Conservation (phyloP, 1,140 invertebrate genomes). For the Orussus abietinus region DNA sequence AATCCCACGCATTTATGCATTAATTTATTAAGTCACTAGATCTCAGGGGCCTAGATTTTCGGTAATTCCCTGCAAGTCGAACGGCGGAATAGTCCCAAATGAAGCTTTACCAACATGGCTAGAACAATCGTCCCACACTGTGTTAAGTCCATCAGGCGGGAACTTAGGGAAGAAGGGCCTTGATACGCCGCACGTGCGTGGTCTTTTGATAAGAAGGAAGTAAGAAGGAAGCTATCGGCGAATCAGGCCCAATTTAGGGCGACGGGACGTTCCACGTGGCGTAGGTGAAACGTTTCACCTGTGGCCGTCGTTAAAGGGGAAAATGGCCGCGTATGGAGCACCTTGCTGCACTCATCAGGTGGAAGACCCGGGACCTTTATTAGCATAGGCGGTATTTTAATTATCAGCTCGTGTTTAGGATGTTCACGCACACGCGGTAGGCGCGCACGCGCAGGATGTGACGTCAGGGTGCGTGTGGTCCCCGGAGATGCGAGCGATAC, state of each 20-base stretch:
- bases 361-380: neutral
- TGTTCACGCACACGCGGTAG: slow-evolving; percentile 6
- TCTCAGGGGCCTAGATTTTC: too few relatives aligned
- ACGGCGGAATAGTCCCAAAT: too few relatives aligned
- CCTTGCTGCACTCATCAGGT: too few relatives aligned
- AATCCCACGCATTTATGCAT: too few relatives aligned
- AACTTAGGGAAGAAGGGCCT: too few relatives aligned
- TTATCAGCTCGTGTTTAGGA: slow-evolving; percentile 10
- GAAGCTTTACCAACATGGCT: too few relatives aligned
- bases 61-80: too few relatives aligned
- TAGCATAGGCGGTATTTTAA: slow-evolving; percentile 9
- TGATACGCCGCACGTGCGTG: neutral
- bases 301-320: neutral
- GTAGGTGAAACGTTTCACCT: neutral
- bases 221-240: neutral
- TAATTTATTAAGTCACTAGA: too few relatives aligned
- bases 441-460: slow-evolving; percentile 8
- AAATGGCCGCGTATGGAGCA: too few relatives aligned
- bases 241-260: neutral
- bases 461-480: slow-evolving; percentile 9
- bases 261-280: neutral
- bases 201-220: neutral
- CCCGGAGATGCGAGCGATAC: neutral
- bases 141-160: too few relatives aligned
- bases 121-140: too few relatives aligned